Percentiles rank a stretch among this genome's conserved stretches.
These are phyloP conservation scores for Bombus superbus DNA, from an alignment of 1,140 invertebrate genomes.

Conservation along the genomic window DNA sequence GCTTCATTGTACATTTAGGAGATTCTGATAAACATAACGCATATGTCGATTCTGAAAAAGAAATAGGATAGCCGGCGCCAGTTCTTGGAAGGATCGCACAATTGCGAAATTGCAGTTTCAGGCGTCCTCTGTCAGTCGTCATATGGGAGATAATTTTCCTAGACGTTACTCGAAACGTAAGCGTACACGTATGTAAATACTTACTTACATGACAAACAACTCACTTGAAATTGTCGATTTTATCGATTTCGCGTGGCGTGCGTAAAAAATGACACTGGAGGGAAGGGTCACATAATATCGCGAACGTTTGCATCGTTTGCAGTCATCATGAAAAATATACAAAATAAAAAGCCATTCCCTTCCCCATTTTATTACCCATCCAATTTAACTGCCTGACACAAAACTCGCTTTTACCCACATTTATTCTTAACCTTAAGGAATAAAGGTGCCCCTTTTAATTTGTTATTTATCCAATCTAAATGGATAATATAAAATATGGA, in stretches of 20 bases:
- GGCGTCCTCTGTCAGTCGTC: constrained; percentile 13
- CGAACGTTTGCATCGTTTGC: neutral
- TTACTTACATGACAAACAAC: constrained; percentile 9
- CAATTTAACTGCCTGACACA: neutral
- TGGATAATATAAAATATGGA: no score
- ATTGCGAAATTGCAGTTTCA: constrained; percentile 24
- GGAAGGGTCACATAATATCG: neutral
- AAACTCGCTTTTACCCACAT: no score
- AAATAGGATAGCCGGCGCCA: neutral
- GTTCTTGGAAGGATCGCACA: constrained; percentile 1
- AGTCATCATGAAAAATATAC: neutral
- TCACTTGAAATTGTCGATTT: constrained; percentile 19
- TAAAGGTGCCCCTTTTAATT: neutral
- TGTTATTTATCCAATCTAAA: neutral
- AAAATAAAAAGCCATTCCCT: neutral
- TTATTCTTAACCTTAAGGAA: neutral
- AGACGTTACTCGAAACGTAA: constrained; percentile 18
- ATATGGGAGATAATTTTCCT: constrained; percentile 28
- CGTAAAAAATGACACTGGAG: constrained; percentile 7
- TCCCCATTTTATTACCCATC: neutral
- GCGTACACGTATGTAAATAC: neutral
- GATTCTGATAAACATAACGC: neutral
- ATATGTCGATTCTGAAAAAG: constrained; percentile 15
- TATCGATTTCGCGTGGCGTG: constrained; percentile 13
- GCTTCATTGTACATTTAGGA: neutral